phyloP scores from a whole-genome alignment of 2,113 vertebrate species.

The Tupaia chinensis region DNA sequence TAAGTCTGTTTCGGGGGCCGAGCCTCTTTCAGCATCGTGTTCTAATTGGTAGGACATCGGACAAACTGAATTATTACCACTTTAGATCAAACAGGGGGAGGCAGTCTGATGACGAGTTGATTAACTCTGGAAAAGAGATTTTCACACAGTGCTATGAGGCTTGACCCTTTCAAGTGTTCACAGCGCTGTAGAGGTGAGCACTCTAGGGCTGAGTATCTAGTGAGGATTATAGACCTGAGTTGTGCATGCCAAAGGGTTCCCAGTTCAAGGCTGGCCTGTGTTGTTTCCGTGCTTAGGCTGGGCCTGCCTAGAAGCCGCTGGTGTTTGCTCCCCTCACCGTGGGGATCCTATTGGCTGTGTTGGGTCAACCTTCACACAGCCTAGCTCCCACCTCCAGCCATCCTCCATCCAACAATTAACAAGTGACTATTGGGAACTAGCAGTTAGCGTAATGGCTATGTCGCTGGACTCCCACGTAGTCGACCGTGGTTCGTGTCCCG shows the following conservation, averaged over 20 bases:
- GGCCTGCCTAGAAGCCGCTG: neutral
- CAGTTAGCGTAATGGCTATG: too few species aligned
- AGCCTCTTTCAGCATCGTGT: fast-evolving
- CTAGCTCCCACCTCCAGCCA: fast-evolving
- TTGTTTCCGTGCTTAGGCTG: neutral
- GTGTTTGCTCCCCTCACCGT: neutral
- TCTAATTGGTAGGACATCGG: neutral
- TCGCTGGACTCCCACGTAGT: too few species aligned
- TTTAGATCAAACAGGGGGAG: neutral
- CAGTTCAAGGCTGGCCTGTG: fast-evolving
- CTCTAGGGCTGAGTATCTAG: too few species aligned
- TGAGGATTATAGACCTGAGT: too few species aligned
- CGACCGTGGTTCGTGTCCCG: too few species aligned
- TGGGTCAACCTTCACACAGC: neutral
- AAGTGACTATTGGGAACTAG: too few species aligned
- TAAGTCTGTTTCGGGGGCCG: neutral
- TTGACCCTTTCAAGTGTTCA: neutral
- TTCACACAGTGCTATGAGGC: neutral
- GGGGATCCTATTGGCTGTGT: fast-evolving
- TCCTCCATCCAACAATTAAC: neutral
- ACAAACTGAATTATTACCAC: neutral
- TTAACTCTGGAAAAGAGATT: neutral
- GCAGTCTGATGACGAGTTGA: neutral
- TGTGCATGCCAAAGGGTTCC: too few species aligned
- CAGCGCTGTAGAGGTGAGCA: fast-evolving